These are phyloP conservation scores for Nephotettix cincticeps DNA, from an alignment of 1,140 invertebrate genomes.

Conservation along the genomic window DNA sequence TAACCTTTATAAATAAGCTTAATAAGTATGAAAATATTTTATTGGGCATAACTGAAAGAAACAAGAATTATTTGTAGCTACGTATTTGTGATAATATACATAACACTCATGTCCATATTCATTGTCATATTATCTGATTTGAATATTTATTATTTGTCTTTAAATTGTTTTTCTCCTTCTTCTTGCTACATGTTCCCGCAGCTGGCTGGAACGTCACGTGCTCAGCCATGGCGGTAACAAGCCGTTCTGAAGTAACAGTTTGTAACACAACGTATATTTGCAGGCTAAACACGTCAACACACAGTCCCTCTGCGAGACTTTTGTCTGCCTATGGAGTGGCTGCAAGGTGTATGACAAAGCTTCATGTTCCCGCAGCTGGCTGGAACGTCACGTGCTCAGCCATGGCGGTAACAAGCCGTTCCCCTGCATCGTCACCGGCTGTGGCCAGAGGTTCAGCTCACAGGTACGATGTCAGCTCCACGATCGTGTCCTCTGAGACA, in stretches of 20 bases:
- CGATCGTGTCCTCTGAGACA: too few species aligned
- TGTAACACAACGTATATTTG: too few species aligned
- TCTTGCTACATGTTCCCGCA: conserved; percentile 85
- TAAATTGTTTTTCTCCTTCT: too few species aligned
- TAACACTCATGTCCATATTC: too few species aligned
- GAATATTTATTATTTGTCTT: too few species aligned
- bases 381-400: conserved; percentile 87
- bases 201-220: conserved; percentile 92
- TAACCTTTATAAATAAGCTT: too few species aligned
- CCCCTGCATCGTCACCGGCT: conserved; percentile 92
- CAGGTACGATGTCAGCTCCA: conserved; percentile 61
- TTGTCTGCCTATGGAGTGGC: conserved; percentile 87
- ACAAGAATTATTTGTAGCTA: too few species aligned
- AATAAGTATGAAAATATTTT: too few species aligned
- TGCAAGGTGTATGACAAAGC: conserved; percentile 93
- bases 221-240: conserved; percentile 90
- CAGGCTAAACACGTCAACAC: conserved; percentile 80
- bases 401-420: conserved; percentile 94
- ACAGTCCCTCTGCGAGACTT: conserved; percentile 77
- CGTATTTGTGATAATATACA: too few species aligned
- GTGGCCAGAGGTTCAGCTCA: conserved; percentile 86
- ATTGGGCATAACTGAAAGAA: too few species aligned
- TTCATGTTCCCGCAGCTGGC: conserved; percentile 88
- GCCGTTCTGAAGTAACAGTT: too few species aligned
- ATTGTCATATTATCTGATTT: too few species aligned